phyloP scores from a whole-genome alignment of 2,888 invertebrate genomes.

The Drosophila anceps region DNA sequence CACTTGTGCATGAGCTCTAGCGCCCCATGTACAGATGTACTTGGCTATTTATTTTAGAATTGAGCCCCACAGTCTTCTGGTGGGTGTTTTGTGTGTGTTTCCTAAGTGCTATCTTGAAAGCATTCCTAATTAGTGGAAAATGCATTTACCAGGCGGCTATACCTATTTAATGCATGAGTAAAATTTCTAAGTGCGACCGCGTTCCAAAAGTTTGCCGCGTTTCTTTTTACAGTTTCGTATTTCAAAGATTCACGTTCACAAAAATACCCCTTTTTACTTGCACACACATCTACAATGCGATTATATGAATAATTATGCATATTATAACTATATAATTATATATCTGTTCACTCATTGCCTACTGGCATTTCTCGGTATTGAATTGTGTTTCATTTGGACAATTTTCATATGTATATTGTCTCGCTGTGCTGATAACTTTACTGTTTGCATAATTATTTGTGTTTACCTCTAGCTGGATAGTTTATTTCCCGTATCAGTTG shows the following conservation, averaged over 20 bases:
- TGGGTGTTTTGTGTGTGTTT: conserved; percentile 5
- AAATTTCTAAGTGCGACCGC: conserved; percentile 16
- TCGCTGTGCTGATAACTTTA: conserved; percentile 34
- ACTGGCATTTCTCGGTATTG: conserved; percentile 28
- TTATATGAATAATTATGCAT: neutral
- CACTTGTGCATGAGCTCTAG: conserved; percentile 6
- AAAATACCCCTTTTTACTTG: neutral
- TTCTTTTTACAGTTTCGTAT: conserved; percentile 19
- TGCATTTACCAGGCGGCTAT: conserved; percentile 7
- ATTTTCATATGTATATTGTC: conserved; percentile 19
- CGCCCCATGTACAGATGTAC: conserved; percentile 8
- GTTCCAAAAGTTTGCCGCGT: conserved; percentile 12
- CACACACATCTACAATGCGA: neutral
- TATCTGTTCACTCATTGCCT: conserved; percentile 24
- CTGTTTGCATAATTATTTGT: conserved; percentile 40
- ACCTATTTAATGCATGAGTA: conserved; percentile 12
- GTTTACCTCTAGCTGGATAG: conserved; percentile 27
- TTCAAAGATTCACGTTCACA: conserved; percentile 17
- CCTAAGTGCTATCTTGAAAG: conserved; percentile 9
- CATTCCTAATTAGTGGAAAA: conserved; percentile 27
- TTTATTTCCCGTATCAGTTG: conserved; percentile 31
- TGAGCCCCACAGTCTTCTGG: neutral
- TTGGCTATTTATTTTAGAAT: conserved; percentile 27
- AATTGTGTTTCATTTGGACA: conserved; percentile 36
- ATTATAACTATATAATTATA: neutral